Percentiles rank a stretch among this genome's conserved stretches.
These are phyloP conservation scores for Marronus borbonicus DNA, from an alignment of 2,888 invertebrate species.

Conservation along the genomic window DNA sequence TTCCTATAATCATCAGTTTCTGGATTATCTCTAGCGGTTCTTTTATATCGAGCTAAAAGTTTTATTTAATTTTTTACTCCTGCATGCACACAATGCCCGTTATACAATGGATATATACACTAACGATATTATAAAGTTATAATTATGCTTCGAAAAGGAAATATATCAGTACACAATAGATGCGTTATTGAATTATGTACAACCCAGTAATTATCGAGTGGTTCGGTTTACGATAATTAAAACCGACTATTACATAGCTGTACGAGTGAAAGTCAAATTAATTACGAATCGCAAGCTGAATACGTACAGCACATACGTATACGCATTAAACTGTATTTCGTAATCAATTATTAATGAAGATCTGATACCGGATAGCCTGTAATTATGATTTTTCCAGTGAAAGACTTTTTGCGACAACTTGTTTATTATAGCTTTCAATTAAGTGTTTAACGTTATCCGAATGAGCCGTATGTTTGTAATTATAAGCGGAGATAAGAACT, in stretches of 20 bases:
- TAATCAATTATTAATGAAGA: slow-evolving; percentile 40
- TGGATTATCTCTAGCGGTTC: too few relatives aligned
- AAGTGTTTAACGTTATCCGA: background rate
- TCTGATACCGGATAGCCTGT: slow-evolving; percentile 23
- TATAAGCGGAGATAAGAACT: background rate
- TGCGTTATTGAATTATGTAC: slow-evolving; percentile 40
- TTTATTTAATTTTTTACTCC: too few relatives aligned
- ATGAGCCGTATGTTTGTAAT: background rate
- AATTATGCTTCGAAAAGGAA: slow-evolving; percentile 21
- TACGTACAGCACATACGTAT: slow-evolving; percentile 9
- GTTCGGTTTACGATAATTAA: slow-evolving; percentile 45
- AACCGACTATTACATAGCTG: slow-evolving; percentile 30
- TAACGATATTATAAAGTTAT: slow-evolving; percentile 17
- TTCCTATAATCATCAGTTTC: too few relatives aligned
- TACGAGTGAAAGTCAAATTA: slow-evolving; percentile 37
- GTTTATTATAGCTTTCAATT: slow-evolving; percentile 21
- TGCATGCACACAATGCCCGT: background rate
- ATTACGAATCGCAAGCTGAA: slow-evolving; percentile 26
- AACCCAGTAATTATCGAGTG: slow-evolving; percentile 40
- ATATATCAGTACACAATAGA: slow-evolving; percentile 37
- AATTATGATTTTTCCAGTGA: slow-evolving; percentile 24
- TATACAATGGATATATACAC: background rate
- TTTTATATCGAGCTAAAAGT: too few relatives aligned
- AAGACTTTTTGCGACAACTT: slow-evolving; percentile 19
- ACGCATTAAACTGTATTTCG: slow-evolving; percentile 20